phyloP scores from a whole-genome alignment of 2,113 vertebrate genomes.

The Chroicocephalus ridibundus region DNA sequence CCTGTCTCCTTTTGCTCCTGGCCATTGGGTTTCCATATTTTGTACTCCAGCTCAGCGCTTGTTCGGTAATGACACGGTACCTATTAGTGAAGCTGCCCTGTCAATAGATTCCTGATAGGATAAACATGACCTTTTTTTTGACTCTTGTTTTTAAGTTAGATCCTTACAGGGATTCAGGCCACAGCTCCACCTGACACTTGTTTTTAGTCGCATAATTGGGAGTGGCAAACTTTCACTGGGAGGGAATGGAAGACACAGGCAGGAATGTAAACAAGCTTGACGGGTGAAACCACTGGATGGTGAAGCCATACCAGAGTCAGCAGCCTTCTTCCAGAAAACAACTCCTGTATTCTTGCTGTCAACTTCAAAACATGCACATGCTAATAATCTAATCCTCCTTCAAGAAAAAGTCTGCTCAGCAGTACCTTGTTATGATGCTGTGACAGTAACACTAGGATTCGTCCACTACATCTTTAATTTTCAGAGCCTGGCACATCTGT shows the following conservation, averaged over 20 bases:
- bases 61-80: accelerated
- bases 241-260: not conserved
- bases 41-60: not conserved
- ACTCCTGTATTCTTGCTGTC: not conserved
- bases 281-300: not conserved
- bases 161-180: not conserved
- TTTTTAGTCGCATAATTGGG: not conserved
- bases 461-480: not conserved
- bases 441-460: not conserved
- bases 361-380: not conserved
- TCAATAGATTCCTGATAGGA: not conserved
- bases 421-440: not conserved
- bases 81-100: not conserved
- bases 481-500: not conserved
- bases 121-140: not conserved
- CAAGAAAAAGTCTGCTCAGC: not conserved
- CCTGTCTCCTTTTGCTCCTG: not conserved
- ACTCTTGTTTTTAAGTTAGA: not conserved
- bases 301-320: not conserved
- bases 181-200: not conserved
- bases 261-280: not conserved
- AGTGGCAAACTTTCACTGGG: not conserved
- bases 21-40: not conserved
- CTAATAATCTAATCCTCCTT: not conserved
- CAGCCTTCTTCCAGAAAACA: not conserved